These are phyloP conservation scores for Drosophila saltans DNA, from an alignment of 1,140 invertebrate genomes.

Conservation along the genomic window DNA sequence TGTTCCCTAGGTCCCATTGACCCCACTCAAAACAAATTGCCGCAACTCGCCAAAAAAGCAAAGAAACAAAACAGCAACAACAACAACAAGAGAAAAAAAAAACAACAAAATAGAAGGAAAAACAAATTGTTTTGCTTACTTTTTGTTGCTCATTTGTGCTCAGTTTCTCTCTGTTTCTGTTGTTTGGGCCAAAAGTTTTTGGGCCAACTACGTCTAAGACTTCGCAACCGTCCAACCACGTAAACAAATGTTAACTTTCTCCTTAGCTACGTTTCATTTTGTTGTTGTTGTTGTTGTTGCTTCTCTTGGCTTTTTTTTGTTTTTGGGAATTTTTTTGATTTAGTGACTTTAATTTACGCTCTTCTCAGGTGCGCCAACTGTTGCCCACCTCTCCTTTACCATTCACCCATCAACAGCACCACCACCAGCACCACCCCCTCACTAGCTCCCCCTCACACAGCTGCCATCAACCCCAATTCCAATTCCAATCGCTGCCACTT, in stretches of 20 bases:
- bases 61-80: constrained; percentile 15
- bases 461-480: constrained; percentile 3
- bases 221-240: constrained; percentile 64
- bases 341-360: constrained; percentile 82
- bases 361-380: constrained; percentile 77
- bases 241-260: constrained; percentile 82
- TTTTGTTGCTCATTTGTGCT: constrained; percentile 62
- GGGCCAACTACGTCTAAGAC: constrained; percentile 63
- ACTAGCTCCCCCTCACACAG: neutral
- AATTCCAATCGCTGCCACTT: constrained; percentile 38
- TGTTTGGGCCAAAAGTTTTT: constrained; percentile 56
- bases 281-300: constrained; percentile 25
- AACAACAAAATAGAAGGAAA: constrained; percentile 36
- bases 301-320: constrained; percentile 40
- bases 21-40: constrained; percentile 81
- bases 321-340: constrained; percentile 75
- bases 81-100: constrained; percentile 28
- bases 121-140: constrained; percentile 81
- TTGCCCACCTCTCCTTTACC: constrained; percentile 30
- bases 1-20: constrained; percentile 43
- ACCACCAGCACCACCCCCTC: neutral
- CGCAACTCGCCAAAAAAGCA: constrained; percentile 55
- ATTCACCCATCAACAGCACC: neutral
- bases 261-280: constrained; percentile 63
- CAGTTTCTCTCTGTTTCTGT: constrained; percentile 65